phyloP scores from a whole-genome alignment of 2,797 vertebrate species.

The Pseudotriccus pelzelni region DNA sequence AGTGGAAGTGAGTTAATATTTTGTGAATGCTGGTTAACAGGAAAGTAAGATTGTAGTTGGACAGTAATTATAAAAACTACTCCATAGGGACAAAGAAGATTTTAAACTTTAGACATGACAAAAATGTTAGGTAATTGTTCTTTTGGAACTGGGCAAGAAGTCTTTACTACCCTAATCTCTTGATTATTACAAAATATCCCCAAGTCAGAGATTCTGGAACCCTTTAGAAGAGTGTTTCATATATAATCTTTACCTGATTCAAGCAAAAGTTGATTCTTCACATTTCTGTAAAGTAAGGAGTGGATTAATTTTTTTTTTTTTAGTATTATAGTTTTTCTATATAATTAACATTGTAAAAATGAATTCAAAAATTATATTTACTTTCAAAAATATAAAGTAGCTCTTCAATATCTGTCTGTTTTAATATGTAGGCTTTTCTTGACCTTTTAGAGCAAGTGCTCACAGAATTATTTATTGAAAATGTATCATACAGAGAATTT shows the following conservation, averaged over 20 bases:
- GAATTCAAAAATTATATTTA: neutral
- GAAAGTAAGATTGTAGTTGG: neutral
- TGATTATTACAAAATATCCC: neutral
- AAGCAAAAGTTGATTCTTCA: neutral
- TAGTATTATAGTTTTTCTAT: neutral
- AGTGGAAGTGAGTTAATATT: conserved; percentile 30
- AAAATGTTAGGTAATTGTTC: neutral
- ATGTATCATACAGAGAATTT: neutral
- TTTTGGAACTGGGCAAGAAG: neutral
- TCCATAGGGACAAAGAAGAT: neutral
- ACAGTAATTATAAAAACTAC: neutral
- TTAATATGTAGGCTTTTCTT: neutral
- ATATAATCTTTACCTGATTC: neutral
- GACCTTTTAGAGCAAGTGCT: neutral
- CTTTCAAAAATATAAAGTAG: neutral
- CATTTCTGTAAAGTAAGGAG: neutral
- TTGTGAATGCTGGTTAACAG: conserved; percentile 21
- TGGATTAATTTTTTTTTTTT: neutral
- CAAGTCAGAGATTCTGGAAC: neutral
- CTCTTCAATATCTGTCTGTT: neutral
- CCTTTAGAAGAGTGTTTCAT: neutral
- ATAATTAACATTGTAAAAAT: neutral
- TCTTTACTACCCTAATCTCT: neutral
- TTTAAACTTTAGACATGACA: neutral
- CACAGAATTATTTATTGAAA: neutral